phyloP scores from a whole-genome alignment of 2,113 vertebrate species.

The Saguinus midas region DNA sequence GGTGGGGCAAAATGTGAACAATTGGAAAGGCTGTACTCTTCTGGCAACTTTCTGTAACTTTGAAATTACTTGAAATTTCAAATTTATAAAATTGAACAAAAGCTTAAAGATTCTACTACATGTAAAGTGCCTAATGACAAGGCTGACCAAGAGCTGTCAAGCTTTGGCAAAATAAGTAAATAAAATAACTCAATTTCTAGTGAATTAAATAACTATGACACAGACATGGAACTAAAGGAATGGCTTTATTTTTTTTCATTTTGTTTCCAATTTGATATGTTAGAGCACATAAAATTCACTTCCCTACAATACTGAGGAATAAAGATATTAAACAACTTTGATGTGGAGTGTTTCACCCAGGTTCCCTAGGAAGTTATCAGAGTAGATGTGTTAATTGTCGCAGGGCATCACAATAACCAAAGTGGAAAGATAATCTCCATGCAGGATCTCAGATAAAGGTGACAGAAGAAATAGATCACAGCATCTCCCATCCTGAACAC shows the following conservation, averaged over 20 bases:
- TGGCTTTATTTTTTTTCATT: background rate
- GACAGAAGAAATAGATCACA: background rate
- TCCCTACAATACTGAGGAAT: background rate
- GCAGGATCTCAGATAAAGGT: background rate
- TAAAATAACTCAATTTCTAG: background rate
- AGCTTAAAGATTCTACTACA: background rate
- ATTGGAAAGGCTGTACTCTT: background rate
- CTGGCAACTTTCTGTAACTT: background rate
- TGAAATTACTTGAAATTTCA: background rate
- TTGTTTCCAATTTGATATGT: background rate
- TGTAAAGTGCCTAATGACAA: background rate
- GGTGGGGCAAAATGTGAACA: background rate
- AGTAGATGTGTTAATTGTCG: background rate
- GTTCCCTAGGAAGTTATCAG: background rate
- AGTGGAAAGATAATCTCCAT: background rate
- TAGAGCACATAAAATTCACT: background rate
- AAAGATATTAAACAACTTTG: background rate
- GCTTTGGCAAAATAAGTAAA: background rate
- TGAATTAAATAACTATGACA: background rate
- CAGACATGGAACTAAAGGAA: background rate
- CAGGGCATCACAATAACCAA: background rate
- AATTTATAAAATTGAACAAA: background rate
- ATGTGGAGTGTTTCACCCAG: background rate
- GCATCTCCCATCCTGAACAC: background rate
- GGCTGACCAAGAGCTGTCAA: background rate